Conservation (phyloP, 2,888 invertebrate genomes). For the Allacma fusca region DNA sequence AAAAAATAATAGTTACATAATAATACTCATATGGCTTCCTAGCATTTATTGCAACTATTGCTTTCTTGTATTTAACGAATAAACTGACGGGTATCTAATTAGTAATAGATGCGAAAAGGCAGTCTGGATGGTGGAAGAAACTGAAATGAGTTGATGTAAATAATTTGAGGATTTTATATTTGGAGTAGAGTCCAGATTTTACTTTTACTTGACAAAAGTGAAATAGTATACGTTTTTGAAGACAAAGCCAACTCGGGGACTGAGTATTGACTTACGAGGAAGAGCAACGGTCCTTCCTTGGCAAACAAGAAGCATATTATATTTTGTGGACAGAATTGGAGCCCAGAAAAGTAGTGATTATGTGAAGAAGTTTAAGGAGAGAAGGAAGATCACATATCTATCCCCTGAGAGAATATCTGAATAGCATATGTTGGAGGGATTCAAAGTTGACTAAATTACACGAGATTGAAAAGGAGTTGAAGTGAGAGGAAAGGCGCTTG, state of each 20-base stretch:
- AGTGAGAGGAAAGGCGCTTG: neutral
- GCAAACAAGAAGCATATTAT: neutral
- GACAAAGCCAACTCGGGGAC: neutral
- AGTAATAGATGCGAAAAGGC: too few relatives aligned
- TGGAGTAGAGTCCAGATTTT: neutral
- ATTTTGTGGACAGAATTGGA: constrained; percentile 16
- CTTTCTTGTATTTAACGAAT: too few relatives aligned
- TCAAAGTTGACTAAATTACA: constrained; percentile 33
- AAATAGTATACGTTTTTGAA: neutral
- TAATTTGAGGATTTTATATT: too few relatives aligned
- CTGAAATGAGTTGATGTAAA: too few relatives aligned
- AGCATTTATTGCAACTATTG: too few relatives aligned
- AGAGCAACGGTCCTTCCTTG: neutral
- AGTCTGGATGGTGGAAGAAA: too few relatives aligned
- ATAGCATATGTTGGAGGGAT: too few relatives aligned
- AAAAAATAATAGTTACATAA: too few relatives aligned
- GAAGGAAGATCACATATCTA: constrained; percentile 38
- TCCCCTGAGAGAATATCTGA: too few relatives aligned
- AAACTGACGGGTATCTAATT: too few relatives aligned
- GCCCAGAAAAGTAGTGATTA: neutral
- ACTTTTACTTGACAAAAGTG: neutral
- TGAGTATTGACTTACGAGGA: constrained; percentile 11
- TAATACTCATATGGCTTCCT: too few relatives aligned
- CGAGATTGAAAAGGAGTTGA: constrained; percentile 20
- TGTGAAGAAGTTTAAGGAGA: constrained; percentile 24